Base-by-base conservation (phyloP, 1,140 invertebrate species). In the Hyposmocoma kahamanoa region DNA sequence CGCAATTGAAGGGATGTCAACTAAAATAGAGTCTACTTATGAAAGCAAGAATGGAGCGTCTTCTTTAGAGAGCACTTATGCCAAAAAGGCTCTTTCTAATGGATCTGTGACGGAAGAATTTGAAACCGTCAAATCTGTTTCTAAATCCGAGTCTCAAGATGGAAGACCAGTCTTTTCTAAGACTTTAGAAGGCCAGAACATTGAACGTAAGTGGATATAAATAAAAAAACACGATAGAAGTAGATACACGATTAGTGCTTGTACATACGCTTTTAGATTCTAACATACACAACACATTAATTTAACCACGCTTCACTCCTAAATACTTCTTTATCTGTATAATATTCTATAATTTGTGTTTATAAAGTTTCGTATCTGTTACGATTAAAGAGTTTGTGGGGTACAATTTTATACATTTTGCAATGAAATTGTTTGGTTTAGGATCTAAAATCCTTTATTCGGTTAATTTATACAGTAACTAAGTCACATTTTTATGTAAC, bases 141-240 rank as follows among this genome's bases (percentile, higher is more conserved):
- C 54, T 47, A 72, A 77, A 59, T 54, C 86, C 11, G 76, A 74
- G 17, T 77, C 71, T 22, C 71, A 84, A 26, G 85, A 87, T 54
- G 89, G 89, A 38, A 91, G 88, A 65, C 93, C 93, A 0, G 80
- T 89, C 18, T 93, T 95, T 63, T 81, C 88, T 9, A 92, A 92
- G 72, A 93, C 93, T 9, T 88, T 95, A 42, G 90, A 92, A 78
- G 93, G 93, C 57, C 88, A 90, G 47, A 92, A 88, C 65, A 90
- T 93, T 50, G 91, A 94, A 90, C 92, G 94, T 95, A 89, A 94
- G 94, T 91, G 64, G 47, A 55, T n/a, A 17, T 32, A 55, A 43
- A 28, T 41, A 32, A 56, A 17, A 38, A 21, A 3, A 10, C 18
- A 34, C 48, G 53, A 61, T 44, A 56, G 28, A 34, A 11, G 38